Base-by-base conservation (phyloP, 1,140 invertebrate genomes). In the Pseudachorutes palmiensis region DNA sequence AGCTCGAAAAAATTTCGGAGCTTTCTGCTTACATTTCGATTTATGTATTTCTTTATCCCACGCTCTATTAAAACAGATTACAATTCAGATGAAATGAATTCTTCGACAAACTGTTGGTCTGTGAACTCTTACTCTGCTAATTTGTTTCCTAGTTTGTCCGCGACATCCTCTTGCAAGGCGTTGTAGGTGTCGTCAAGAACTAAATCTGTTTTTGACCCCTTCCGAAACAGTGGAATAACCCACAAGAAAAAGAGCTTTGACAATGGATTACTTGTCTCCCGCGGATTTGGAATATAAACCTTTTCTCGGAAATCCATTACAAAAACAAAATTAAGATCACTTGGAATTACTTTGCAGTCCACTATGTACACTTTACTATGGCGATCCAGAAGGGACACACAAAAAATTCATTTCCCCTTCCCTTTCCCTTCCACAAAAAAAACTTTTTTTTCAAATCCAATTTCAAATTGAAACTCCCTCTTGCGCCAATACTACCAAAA, bases 41-140 rank as follows among this genome's bases (percentile, higher is more conserved):
- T 74, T 77, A n/a, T 76, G 76, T 51, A 83, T 66, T 71, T 82
- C 81, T 51, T 70, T 41, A 1, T 80, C 69, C 83, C 83, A 80
- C 14, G 78, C 75, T 49, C 77, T n/a, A n/a, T n/a, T 79, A 68
- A n/a, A n/a, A 73, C 75, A 76, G 75, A 73, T 61, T 19, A 29
- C 26, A 22, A 69, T 9, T 41, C 19, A 5, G 5, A 5, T n/a
- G n/a, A n/a, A n/a, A n/a, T n/a, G n/a, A n/a, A n/a, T n/a, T n/a
- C n/a, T n/a, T n/a, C n/a, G n/a, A n/a, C n/a, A n/a, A n/a, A n/a
- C n/a, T n/a, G n/a, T n/a, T n/a, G n/a, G n/a, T n/a, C n/a, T n/a
- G 5, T 9, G 36, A 41, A 41, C 36, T 19, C 59, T 61, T 57
- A 67, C 69, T n/a, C 0, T 9, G 22, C 59, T n/a, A 70, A 36